Conservation (phyloP, 2,888 invertebrate genomes). For the Leucania comma region DNA sequence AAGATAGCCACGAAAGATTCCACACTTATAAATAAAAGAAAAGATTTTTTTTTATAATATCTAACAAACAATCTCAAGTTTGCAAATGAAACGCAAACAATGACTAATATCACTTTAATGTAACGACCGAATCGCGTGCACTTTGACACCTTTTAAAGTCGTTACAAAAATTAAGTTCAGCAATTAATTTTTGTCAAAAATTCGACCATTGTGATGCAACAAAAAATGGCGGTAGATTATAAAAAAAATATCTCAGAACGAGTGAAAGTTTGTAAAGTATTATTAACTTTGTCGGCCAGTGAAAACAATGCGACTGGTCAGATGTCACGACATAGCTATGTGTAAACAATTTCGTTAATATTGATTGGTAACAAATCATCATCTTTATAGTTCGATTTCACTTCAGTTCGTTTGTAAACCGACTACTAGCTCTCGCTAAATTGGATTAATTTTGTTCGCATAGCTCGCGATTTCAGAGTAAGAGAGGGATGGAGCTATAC, state of each 20-base stretch:
- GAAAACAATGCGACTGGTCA: conserved; percentile 63
- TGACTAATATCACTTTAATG: conserved; percentile 17
- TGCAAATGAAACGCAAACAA: conserved; percentile 29
- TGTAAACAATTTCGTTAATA: conserved; percentile 4
- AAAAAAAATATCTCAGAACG: conserved; percentile 13
- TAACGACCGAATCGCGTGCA: conserved; percentile 44
- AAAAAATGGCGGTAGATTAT: conserved; percentile 18
- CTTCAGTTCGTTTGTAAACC: background rate
- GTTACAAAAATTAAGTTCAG: conserved; percentile 49
- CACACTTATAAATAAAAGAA: background rate
- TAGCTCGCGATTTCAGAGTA: background rate
- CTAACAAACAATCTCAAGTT: background rate
- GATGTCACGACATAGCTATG: conserved; percentile 55
- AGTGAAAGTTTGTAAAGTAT: conserved; percentile 54
- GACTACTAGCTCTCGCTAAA: background rate
- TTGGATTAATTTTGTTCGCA: background rate
- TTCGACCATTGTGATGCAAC: conserved; percentile 62
- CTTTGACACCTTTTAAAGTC: conserved; percentile 59
- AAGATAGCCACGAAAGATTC: background rate
- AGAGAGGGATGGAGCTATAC: too few species aligned
- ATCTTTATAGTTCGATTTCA: background rate
- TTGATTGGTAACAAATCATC: background rate
- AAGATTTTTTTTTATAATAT: background rate
- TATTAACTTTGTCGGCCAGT: conserved; percentile 54
- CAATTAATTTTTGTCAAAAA: conserved; percentile 66